phyloP scores from a whole-genome alignment of 2,888 invertebrate genomes.

The Melangyna quadrimaculata region DNA sequence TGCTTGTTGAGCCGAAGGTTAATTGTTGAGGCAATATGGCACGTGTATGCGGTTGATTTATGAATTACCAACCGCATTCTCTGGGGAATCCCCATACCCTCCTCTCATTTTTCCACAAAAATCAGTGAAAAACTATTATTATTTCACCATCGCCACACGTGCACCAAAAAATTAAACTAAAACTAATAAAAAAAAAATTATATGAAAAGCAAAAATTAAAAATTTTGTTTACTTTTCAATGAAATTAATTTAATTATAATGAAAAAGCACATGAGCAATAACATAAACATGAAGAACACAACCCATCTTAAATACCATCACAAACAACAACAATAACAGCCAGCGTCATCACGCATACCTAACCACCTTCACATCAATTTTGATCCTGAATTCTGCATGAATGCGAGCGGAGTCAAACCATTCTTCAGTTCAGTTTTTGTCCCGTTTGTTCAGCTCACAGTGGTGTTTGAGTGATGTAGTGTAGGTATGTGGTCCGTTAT shows the following conservation, averaged over 20 bases:
- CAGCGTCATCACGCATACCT: background rate
- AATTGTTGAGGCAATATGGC: slow-evolving; percentile 57
- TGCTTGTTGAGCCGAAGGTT: slow-evolving; percentile 55
- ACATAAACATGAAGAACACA: background rate
- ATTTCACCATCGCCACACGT: background rate
- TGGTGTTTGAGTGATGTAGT: background rate
- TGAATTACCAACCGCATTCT: slow-evolving; percentile 18
- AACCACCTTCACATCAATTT: slow-evolving; percentile 39
- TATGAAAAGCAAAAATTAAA: slow-evolving; percentile 4
- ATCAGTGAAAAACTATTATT: slow-evolving; percentile 11
- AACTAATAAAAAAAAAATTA: background rate
- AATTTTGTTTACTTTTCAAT: slow-evolving; percentile 51
- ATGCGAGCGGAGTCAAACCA: background rate
- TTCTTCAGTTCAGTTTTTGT: background rate
- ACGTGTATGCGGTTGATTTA: slow-evolving; percentile 60
- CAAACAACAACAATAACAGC: background rate
- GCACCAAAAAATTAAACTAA: background rate
- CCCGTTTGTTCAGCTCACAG: background rate
- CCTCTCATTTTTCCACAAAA: background rate
- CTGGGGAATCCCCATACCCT: background rate
- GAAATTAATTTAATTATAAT: slow-evolving; percentile 53
- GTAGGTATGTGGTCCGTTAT: slow-evolving; percentile 27
- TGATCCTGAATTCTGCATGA: background rate
- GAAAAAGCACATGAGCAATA: background rate
- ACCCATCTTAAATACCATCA: slow-evolving; percentile 13